Evolutionary conservation across 2,888 invertebrate species (phyloP).

Genomic region (Orthosia incerta): DNA sequence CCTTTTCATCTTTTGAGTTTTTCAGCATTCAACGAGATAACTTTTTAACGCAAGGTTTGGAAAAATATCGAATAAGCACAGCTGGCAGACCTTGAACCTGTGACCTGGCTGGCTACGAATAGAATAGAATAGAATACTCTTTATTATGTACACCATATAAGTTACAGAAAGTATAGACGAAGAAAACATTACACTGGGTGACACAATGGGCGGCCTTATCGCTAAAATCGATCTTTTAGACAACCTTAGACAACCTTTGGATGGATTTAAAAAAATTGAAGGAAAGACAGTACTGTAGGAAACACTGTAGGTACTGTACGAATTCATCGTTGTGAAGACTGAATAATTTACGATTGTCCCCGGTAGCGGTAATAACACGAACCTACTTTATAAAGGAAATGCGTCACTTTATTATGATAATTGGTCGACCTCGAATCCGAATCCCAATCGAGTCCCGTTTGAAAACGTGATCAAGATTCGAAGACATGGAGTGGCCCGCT

Average conservation of each 20-base stretch:
- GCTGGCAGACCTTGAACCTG: slow-evolving; percentile 42
- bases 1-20: slow-evolving; percentile 28
- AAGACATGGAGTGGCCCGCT: slow-evolving; percentile 72
- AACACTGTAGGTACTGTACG: no score
- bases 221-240: no score
- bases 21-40: slow-evolving; percentile 13
- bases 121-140: no score
- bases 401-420: slow-evolving; percentile 77
- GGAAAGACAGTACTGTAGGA: no score
- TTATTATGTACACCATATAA: no score
- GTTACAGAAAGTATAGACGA: no score
- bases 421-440: slow-evolving; percentile 73
- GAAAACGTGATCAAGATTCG: slow-evolving; percentile 75
- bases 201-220: no score
- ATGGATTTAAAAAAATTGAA: no score
- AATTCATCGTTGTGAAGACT: slow-evolving; percentile 54
- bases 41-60: slow-evolving; percentile 9
- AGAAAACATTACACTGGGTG: no score
- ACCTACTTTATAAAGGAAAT: slow-evolving; percentile 74
- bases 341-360: slow-evolving; percentile 73
- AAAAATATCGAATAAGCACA: slow-evolving; percentile 40
- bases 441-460: slow-evolving; percentile 72
- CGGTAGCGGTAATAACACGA: slow-evolving; percentile 68
- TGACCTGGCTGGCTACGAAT: slow-evolving; percentile 29
- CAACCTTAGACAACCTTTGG: no score